Evolutionary conservation across 1,140 invertebrate species (phyloP), one percentile per base, ranked within the genome.

Genomic region (Formica selysi): DNA sequence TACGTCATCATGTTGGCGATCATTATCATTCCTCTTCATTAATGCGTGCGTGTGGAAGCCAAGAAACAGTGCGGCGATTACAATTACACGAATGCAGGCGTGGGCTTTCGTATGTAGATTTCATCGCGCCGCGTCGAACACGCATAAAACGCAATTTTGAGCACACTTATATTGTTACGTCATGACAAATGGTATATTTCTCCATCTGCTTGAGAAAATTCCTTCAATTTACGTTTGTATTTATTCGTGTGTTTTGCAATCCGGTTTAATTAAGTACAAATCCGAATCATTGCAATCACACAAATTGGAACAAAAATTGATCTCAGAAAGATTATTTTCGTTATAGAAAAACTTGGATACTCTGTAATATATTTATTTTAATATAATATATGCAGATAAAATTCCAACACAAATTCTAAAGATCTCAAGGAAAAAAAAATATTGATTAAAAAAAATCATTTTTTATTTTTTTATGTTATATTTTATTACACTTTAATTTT

Each of bases 41-140:
- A 67, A 79, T 38, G 62, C 44, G 32, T 41, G 41, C 48, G n/a
- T 44, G 38, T 16, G 51, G 57, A 48, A 13, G 16, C 44, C n/a
- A 51, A 67, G 44, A 68, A 68, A 67, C 3, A 13, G 26, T 16
- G 7, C 73, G 41, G 19, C 19, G 41, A 22, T 61, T 61, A 59
- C 22, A 10, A 22, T 41, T 44, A 7, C 11, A 29, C 41, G 19
- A 65, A 1, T 26, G 26, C 10, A 41, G 36, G 11, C 29, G 65
- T 38, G 65, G 29, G n/a, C 22, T 62, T 74, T 57, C 71, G 48
- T 71, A 71, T 54, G 68, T 54, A 71, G 68, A 71, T 54, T 71
- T 54, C 29, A 54, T 29, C 16, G 29, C 8, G 16, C 16, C 68
- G 26, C 29, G 8, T 51, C 32, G 26, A 36, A 71, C 7, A 29